phyloP scores from a whole-genome alignment of 2,888 invertebrate genomes.

The Caenorhabditis sp. region DNA sequence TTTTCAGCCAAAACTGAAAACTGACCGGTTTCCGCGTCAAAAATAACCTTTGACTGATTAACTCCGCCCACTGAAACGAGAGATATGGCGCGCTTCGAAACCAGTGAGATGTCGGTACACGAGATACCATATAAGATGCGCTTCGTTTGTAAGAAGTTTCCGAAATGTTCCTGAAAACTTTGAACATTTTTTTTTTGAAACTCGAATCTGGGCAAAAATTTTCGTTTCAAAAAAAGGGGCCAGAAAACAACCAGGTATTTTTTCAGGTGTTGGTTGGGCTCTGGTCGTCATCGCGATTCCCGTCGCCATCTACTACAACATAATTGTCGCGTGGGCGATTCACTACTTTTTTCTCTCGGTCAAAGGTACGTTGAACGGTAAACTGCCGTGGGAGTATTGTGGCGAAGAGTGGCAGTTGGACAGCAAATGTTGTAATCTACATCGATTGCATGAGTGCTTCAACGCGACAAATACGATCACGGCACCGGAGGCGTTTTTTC shows the following conservation, averaged over 20 bases:
- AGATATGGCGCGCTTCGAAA: no score
- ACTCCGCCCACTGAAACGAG: no score
- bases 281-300: conserved; percentile 66
- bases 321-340: conserved; percentile 63
- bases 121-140: no score
- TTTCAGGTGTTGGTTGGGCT: conserved; percentile 69
- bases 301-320: conserved; percentile 68
- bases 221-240: no score
- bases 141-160: no score
- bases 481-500: conserved; percentile 67
- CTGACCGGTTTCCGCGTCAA: no score
- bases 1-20: no score
- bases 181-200: not conserved
- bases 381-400: conserved; percentile 61
- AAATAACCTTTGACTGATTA: no score
- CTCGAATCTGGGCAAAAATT: not conserved
- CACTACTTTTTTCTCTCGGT: conserved; percentile 68
- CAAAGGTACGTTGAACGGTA: conserved; percentile 42
- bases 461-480: conserved; percentile 54
- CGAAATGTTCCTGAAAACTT: not conserved
- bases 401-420: conserved; percentile 56
- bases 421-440: conserved; percentile 62
- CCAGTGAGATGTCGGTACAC: no score
- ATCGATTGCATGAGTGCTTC: conserved; percentile 50
- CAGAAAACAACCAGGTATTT: no score